These are phyloP conservation scores for Trypoxylon attenuatum DNA, from an alignment of 2,888 invertebrate species.

Conservation along the genomic window DNA sequence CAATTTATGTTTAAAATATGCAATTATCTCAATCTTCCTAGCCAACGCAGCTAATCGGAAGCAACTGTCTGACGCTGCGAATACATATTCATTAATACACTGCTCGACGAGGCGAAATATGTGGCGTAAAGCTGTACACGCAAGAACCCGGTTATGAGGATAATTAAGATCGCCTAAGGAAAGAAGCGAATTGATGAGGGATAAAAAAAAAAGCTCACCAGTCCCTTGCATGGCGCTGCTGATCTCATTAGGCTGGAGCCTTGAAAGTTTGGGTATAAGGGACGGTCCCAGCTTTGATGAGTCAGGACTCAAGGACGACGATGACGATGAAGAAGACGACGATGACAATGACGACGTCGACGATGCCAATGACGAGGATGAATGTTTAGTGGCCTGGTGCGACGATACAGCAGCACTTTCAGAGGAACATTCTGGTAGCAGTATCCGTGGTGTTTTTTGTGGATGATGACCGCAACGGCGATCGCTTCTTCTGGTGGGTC, in stretches of 20 bases:
- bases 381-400: constrained; percentile 43
- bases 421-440: constrained; percentile 55
- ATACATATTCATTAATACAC: too few species aligned
- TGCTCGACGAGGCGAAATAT: background rate
- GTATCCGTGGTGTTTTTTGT: constrained; percentile 60
- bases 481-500: constrained; percentile 73
- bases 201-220: too few species aligned
- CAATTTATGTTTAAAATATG: too few species aligned
- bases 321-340: constrained; percentile 21
- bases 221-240: constrained; percentile 75
- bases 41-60: background rate
- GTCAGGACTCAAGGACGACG: constrained; percentile 45
- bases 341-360: constrained; percentile 26
- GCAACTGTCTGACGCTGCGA: too few species aligned
- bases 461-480: constrained; percentile 57
- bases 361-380: constrained; percentile 34
- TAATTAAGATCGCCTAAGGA: too few species aligned
- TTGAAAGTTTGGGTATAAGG: constrained; percentile 80
- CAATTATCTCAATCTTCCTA: too few species aligned
- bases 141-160: background rate
- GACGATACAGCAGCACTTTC: constrained; percentile 37
- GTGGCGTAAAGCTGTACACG: background rate
- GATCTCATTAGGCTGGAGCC: constrained; percentile 79
- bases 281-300: constrained; percentile 61
- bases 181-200: too few species aligned